Conservation (phyloP, 1,140 invertebrate genomes). For the Drosophila persimilis region DNA sequence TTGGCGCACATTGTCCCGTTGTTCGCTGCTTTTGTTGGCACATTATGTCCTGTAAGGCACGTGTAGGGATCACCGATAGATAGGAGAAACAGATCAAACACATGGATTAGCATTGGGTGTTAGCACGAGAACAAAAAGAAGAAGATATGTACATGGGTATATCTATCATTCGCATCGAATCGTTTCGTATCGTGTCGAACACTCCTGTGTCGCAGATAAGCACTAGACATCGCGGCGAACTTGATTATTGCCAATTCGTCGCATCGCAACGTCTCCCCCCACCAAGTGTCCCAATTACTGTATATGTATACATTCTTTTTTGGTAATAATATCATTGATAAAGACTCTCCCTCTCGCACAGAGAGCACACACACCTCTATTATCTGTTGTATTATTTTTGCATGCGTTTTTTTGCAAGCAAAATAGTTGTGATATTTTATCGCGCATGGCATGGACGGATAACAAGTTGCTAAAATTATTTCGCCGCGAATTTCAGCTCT, state of each 20-base stretch:
- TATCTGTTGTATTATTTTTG: slow-evolving; percentile 82
- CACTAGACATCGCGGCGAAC: too few species aligned
- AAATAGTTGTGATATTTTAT: slow-evolving; percentile 83
- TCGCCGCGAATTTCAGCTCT: slow-evolving; percentile 77
- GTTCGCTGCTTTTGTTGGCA: slow-evolving; percentile 83
- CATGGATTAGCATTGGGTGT: slow-evolving; percentile 23
- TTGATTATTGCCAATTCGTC: too few species aligned
- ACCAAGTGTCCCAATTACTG: too few species aligned
- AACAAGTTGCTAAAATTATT: slow-evolving; percentile 81
- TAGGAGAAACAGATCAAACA: slow-evolving; percentile 17
- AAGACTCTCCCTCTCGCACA: slow-evolving; percentile 4
- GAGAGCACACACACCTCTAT: slow-evolving; percentile 58
- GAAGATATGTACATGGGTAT: not conserved
- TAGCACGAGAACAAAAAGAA: slow-evolving; percentile 29
- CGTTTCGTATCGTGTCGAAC: too few species aligned
- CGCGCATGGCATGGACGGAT: slow-evolving; percentile 83
- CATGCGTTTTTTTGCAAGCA: slow-evolving; percentile 83
- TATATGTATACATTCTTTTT: not conserved
- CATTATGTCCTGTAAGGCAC: slow-evolving; percentile 78
- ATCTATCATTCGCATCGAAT: not conserved
- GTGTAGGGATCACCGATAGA: slow-evolving; percentile 24
- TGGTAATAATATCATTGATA: slow-evolving; percentile 11
- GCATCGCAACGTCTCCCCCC: too few species aligned
- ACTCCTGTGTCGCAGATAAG: too few species aligned
- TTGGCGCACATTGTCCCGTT: slow-evolving; percentile 83